A percentile compares a stretch with the other conserved stretches of the same genome.
Conservation (phyloP, 2,797 vertebrate species). For the Lerista edwardsae region DNA sequence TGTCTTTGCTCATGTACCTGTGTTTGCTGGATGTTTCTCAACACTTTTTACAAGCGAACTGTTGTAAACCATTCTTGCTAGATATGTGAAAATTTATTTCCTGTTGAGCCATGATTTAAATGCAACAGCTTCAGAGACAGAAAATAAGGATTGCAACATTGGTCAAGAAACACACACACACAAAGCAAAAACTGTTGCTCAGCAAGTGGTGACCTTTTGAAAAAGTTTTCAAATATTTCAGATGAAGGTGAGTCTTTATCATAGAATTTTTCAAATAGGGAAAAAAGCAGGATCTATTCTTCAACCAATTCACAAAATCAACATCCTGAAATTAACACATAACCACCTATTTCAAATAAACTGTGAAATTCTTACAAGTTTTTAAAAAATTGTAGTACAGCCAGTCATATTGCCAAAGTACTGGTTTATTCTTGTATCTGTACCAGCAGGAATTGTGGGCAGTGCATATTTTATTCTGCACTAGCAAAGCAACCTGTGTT, state of each 20-base stretch:
- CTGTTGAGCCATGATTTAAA: background rate
- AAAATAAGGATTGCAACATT: conserved; percentile 2
- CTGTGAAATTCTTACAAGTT: conserved; percentile 30
- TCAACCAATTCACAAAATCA: background rate
- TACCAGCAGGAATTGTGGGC: background rate
- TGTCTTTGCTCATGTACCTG: background rate
- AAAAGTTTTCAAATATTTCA: conserved; percentile 37
- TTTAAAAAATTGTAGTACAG: conserved; percentile 25
- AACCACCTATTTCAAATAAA: conserved; percentile 21
- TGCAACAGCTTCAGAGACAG: background rate
- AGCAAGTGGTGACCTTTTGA: background rate
- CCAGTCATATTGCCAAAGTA: conserved; percentile 42
- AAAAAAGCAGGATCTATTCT: background rate
- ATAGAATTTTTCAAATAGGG: background rate
- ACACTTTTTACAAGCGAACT: background rate
- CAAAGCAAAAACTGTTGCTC: background rate
- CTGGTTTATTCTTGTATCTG: conserved; percentile 12
- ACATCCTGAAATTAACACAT: background rate
- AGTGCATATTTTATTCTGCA: background rate
- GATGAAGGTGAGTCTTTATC: background rate
- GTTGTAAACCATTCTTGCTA: background rate
- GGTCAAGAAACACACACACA: background rate
- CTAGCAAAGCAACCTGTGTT: background rate
- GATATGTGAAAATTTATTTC: conserved; percentile 1
- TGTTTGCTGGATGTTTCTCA: background rate